phyloP scores from a whole-genome alignment of 2,888 invertebrate species.

The Stenchaetothrips biformis region DNA sequence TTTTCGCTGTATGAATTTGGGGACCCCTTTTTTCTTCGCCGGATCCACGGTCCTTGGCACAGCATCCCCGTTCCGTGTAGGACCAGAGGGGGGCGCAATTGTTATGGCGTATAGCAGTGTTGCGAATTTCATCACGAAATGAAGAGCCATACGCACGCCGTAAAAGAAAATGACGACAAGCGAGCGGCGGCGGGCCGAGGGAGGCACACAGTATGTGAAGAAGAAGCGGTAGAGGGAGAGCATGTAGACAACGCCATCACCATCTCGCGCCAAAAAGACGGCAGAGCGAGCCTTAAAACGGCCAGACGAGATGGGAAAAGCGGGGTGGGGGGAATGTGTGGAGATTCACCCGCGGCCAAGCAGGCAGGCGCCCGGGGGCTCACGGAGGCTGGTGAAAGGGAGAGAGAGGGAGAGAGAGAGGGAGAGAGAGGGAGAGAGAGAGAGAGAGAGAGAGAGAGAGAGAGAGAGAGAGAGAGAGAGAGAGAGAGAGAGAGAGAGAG shows the following conservation, averaged over 20 bases:
- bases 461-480: neutral
- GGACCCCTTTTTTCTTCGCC: no score
- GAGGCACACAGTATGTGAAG: no score
- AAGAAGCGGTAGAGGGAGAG: neutral
- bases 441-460: neutral
- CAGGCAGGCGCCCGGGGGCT: no score
- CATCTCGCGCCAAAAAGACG: constrained; percentile 18
- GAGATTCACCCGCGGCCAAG: no score
- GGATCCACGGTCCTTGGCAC: no score
- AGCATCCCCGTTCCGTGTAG: neutral
- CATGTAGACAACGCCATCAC: constrained; percentile 23
- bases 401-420: neutral
- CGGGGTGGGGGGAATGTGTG: no score
- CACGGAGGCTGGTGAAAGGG: neutral
- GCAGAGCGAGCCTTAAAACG: constrained; percentile 14
- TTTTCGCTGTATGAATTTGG: no score
- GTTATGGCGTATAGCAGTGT: constrained; percentile 18
- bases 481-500: neutral
- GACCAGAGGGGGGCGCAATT: neutral
- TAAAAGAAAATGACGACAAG: constrained; percentile 18
- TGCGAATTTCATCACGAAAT: constrained; percentile 21
- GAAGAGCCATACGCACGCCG: constrained; percentile 20
- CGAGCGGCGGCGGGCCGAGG: no score
- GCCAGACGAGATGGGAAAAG: neutral
- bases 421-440: neutral